Percentiles rank a stretch among this genome's conserved stretches.
Evolutionary conservation across 2,888 invertebrate genomes (phyloP).

Genomic region (Ryuthela nishihirai): DNA sequence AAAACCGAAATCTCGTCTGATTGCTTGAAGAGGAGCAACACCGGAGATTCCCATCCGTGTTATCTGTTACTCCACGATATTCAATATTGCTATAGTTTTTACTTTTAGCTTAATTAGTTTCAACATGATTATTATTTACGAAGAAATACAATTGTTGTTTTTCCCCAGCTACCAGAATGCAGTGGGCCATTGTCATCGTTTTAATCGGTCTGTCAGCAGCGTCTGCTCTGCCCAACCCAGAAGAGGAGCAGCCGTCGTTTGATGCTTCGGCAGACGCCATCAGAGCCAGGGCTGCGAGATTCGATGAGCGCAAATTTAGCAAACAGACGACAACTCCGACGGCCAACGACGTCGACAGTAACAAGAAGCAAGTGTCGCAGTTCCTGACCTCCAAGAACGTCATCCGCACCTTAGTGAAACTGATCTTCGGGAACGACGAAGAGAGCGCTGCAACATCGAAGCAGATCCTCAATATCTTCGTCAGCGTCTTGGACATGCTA

Average conservation of each 20-base stretch:
- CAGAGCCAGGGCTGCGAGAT: constrained; percentile 29
- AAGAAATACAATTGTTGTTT: too few species aligned
- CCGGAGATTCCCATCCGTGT: too few species aligned
- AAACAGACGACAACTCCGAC: constrained; percentile 17
- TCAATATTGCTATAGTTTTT: too few species aligned
- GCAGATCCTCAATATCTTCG: constrained; percentile 42
- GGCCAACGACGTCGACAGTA: constrained; percentile 29
- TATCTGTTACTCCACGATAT: too few species aligned
- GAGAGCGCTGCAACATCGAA: constrained; percentile 43
- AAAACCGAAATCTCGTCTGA: too few species aligned
- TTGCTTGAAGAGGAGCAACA: too few species aligned
- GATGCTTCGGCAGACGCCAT: not conserved
- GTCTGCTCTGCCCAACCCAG: constrained; percentile 20
- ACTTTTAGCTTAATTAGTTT: too few species aligned
- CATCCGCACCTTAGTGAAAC: constrained; percentile 41
- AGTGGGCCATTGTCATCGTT: constrained; percentile 9
- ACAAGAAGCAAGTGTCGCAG: constrained; percentile 41
- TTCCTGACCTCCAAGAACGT: constrained; percentile 43
- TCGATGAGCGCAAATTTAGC: constrained; percentile 33
- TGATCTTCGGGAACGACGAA: constrained; percentile 43
- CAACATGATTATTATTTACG: too few species aligned
- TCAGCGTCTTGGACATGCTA: constrained; percentile 70
- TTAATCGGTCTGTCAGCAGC: constrained; percentile 9
- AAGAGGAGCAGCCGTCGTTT: not conserved
- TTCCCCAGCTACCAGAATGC: too few species aligned